Conservation (phyloP, 2,797 vertebrate genomes). For the Trichosurus vulpecula region DNA sequence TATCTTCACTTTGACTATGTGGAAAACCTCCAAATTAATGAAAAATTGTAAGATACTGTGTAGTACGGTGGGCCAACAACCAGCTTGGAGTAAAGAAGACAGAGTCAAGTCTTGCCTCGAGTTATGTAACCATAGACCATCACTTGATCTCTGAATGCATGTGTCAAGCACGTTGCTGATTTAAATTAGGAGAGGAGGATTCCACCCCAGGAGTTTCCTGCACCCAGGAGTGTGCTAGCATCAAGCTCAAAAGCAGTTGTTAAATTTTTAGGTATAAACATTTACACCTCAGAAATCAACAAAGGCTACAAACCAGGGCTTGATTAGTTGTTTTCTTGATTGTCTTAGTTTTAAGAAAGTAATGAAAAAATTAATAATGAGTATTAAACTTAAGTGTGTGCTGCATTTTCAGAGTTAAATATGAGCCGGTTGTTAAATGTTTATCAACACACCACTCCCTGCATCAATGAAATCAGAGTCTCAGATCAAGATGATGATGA, state of each 20-base stretch:
- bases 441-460: neutral
- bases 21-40: neutral
- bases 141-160: neutral
- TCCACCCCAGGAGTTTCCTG: neutral
- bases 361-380: neutral
- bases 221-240: neutral
- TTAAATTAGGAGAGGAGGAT: neutral
- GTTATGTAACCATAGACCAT: neutral
- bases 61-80: neutral
- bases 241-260: neutral
- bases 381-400: neutral
- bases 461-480: neutral
- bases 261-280: neutral
- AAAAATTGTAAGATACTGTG: neutral
- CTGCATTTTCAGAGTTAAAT: neutral
- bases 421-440: neutral
- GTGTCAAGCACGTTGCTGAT: neutral
- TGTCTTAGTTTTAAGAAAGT: neutral
- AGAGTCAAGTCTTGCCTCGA: neutral
- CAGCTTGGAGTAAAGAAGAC: neutral
- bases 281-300: neutral
- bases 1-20: neutral
- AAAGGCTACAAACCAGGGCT: neutral
- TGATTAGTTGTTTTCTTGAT: neutral
- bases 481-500: neutral